A percentile compares a stretch with the other conserved stretches of the same genome.
phyloP scores from a whole-genome alignment of 2,113 vertebrate genomes.

The Hemiscyllium ocellatum region DNA sequence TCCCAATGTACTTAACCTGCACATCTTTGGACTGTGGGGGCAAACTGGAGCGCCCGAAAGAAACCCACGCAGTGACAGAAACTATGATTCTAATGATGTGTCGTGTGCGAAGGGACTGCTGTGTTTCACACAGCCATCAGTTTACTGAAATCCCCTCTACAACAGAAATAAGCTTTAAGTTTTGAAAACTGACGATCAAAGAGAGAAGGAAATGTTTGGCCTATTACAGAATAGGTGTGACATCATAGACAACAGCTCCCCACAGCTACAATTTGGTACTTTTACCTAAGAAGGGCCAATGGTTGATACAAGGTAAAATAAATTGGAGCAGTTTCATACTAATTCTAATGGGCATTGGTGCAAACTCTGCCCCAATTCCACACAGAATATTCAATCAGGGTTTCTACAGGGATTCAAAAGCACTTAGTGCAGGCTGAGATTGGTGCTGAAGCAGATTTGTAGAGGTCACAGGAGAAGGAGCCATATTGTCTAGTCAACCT shows the following conservation, averaged over 20 bases:
- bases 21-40: no score
- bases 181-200: not conserved
- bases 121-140: not conserved
- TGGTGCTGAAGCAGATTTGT: not conserved
- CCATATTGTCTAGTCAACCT: not conserved
- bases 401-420: not conserved
- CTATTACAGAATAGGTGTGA: not conserved
- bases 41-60: no score
- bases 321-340: not conserved
- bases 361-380: not conserved
- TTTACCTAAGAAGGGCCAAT: not conserved
- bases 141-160: conserved; percentile 7
- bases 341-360: not conserved
- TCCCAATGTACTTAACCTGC: no score
- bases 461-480: no score
- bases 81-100: not conserved
- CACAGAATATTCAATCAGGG: not conserved
- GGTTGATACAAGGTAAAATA: not conserved
- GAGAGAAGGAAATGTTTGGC: not conserved
- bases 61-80: not conserved
- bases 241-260: not conserved
- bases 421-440: not conserved
- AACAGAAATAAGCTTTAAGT: not conserved
- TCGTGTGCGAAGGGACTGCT: not conserved
- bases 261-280: not conserved